Base-by-base conservation (phyloP, 2,113 vertebrate genomes). In the Aegithalos caudatus region DNA sequence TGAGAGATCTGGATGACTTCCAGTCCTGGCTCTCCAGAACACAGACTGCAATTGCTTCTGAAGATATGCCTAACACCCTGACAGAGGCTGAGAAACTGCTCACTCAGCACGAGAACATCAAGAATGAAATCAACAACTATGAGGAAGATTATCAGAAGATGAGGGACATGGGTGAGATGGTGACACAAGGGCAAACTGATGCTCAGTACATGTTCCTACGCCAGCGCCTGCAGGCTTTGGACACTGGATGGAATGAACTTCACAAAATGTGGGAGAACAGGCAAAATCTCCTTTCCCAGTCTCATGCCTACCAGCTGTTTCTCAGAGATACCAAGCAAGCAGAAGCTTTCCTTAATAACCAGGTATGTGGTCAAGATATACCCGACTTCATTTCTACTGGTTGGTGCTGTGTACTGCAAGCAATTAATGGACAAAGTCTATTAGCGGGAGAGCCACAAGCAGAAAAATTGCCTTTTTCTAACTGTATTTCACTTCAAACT, bases 261-360 rank as follows among this genome's bases (percentile, higher is more conserved):
- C 99, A 99, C 98, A 99, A 99, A 97, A 99, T 99, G 99, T 99
- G 99, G 99, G 99, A 99, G 97, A 99, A 99, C 97, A 98, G 99
- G n/a, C 99, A 99, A 95, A 99, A 98, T 94, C 99, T 99, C 66
- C 98, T 99, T 86, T 99, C 99, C 7, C 99, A 99, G 98, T 99
- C 99, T 5, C 99, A 99, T 35, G 99, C 99, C 21, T 99, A 99
- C 97, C 99, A 99, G 97, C 98, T 99, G 65, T 99, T 99, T 97
- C 98, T 99, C 27, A 97, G 99, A 96, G 99, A 99, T 95, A 99
- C 99, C 47, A 99, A 99, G 96, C 99, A 99, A 97, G 99, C 99
- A 0, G 99, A 99, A 96, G 99, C 99, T 48, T 99, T 99, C 97
- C 99, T 99, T 95, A 99, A 99, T 98, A 99, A 99, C 97, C 99